Evolutionary conservation across 1,140 invertebrate genomes (phyloP), one percentile per base, ranked within the genome.

Genomic region (Papilio polytes): DNA sequence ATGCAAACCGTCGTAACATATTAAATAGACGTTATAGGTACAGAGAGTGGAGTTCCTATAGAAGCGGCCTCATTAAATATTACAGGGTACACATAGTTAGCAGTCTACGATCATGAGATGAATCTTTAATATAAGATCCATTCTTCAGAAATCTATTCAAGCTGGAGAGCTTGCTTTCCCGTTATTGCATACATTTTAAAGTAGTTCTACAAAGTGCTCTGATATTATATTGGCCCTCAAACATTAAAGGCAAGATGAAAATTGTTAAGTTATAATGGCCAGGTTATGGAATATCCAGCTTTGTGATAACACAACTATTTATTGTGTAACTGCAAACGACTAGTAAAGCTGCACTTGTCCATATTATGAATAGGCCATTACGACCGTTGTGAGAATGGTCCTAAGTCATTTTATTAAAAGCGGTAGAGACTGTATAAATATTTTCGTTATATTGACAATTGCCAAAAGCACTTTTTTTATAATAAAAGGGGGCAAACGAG

Each of bases 151-250:
- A 66, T 66, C 63, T 66, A 66, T 66, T 66, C 26, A 31, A 31
- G 63, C 13, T 66, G 22, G 56, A 66, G 26, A 63, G 20, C 59
- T 15, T 66, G 63, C 63, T 66, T 66, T 66, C 22, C 36, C 22
- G 63, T 66, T 66, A 66, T 66, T 66, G 26, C 63, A 66, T 66
- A 31, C 63, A 66, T 66, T 31, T 66, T 66, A 66, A 6, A 66
- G 22, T 13, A 66, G 26, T 26, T 26, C 26, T 26, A 26, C 26
- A 26, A 26, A 26, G 63, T 66, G 22, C 22, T 66, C 63, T 66
- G 9, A 9, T 66, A 36, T 36, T 36, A 66, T 66, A 6, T 66
- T 26, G 15, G 22, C 2, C 12, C 3, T 53, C 51, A 53, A 53
- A n/a, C 6, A 53, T 53, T n/a, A 15, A 15, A 4, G 1, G 3